A percentile compares a stretch with the other conserved stretches of the same genome.
These are phyloP conservation scores for Calosoma granatense DNA, from an alignment of 1,140 invertebrate species.

Conservation along the genomic window DNA sequence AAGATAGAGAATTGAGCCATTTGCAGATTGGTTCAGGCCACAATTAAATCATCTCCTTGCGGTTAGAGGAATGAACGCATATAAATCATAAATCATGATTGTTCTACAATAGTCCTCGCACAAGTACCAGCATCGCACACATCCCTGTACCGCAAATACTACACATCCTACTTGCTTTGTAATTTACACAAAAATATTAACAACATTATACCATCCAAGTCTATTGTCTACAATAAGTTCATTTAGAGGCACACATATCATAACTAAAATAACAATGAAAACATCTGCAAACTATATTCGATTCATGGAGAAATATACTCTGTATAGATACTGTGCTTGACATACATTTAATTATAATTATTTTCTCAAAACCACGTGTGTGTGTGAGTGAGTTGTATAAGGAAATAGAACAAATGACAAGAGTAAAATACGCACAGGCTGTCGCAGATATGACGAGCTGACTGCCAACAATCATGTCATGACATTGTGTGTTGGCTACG, in stretches of 20 bases:
- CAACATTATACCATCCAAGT: too few species aligned
- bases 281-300: not conserved
- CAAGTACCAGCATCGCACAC: too few species aligned
- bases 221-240: too few species aligned
- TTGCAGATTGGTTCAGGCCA: constrained; percentile 3
- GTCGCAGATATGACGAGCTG: not conserved
- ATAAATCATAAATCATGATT: not conserved
- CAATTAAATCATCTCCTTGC: not conserved
- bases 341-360: too few species aligned
- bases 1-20: not conserved
- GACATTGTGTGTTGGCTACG: not conserved
- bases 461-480: not conserved
- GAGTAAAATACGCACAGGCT: not conserved
- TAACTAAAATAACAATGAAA: not conserved
- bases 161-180: too few species aligned
- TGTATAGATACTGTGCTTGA: not conserved
- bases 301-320: not conserved
- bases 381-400: not conserved
- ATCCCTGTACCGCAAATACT: too few species aligned
- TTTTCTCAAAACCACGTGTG: not conserved
- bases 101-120: too few species aligned
- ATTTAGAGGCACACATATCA: too few species aligned
- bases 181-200: too few species aligned
- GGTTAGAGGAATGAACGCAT: not conserved
- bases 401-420: not conserved